Conservation (phyloP, 2,113 vertebrate species). For the Morone saxatilis region DNA sequence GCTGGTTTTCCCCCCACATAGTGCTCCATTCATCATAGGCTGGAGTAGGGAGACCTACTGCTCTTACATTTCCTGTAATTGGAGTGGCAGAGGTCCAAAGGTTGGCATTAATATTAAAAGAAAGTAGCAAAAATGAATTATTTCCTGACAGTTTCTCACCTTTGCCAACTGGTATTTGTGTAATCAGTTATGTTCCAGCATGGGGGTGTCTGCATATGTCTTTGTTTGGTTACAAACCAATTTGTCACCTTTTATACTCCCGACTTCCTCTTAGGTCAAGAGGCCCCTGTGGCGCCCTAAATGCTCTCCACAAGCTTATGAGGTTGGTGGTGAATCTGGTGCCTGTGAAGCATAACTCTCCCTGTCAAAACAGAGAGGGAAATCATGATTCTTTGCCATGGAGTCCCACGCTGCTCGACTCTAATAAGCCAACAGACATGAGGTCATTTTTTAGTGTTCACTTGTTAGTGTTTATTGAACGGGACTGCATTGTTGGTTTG, state of each 20-base stretch:
- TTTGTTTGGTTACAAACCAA: slow-evolving; percentile 74
- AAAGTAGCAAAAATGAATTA: slow-evolving; percentile 85
- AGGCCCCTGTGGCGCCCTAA: slow-evolving; percentile 74
- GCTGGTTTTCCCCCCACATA: slow-evolving; percentile 90
- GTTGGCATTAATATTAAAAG: slow-evolving; percentile 88
- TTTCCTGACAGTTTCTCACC: slow-evolving; percentile 88
- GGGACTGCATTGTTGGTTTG: slow-evolving; percentile 32
- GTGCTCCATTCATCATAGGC: slow-evolving; percentile 95
- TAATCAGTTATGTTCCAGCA: slow-evolving; percentile 72
- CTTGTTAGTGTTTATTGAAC: slow-evolving; percentile 52
- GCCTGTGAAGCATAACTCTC: slow-evolving; percentile 77
- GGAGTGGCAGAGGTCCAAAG: slow-evolving; percentile 90
- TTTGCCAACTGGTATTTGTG: slow-evolving; percentile 86
- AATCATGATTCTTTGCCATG: slow-evolving; percentile 63
- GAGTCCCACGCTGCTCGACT: slow-evolving; percentile 48
- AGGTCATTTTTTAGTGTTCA: slow-evolving; percentile 50
- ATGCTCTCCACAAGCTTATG: slow-evolving; percentile 70
- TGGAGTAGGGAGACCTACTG: slow-evolving; percentile 90
- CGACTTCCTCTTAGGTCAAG: slow-evolving; percentile 74
- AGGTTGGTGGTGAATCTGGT: slow-evolving; percentile 74
- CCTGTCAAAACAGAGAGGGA: slow-evolving; percentile 71
- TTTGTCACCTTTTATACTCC: slow-evolving; percentile 74
- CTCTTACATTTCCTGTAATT: slow-evolving; percentile 90
- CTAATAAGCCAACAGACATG: slow-evolving; percentile 52
- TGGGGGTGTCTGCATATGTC: slow-evolving; percentile 51